Conservation (phyloP, 35 echinoderm and acorn worm species). For the Apostichopus japonicus region DNA sequence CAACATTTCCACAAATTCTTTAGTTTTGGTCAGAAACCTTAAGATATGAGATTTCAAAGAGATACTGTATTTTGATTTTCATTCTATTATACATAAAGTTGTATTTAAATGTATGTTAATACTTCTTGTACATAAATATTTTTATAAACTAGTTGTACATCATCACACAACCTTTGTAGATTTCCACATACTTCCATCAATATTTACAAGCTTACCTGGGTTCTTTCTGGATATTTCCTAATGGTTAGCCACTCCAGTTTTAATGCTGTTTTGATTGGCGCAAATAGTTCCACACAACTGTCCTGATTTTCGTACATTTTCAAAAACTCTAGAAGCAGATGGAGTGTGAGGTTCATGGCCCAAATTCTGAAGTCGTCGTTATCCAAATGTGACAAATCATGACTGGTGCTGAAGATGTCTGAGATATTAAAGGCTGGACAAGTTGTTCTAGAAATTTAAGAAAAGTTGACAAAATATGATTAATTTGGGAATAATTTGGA, state of each 20-base stretch:
- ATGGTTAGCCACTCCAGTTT: slow-evolving; percentile 22
- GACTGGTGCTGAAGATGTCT: slow-evolving; percentile 17
- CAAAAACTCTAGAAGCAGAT: slow-evolving; percentile 70
- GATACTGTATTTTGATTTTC: too few species aligned
- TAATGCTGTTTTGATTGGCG: slow-evolving; percentile 50
- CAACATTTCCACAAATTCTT: too few species aligned
- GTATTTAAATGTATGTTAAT: too few species aligned
- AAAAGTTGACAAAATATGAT: too few species aligned
- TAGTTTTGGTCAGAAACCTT: too few species aligned
- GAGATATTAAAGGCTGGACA: not conserved
- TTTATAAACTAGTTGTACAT: too few species aligned
- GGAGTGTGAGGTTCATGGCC: slow-evolving; percentile 58
- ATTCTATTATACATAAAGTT: too few species aligned
- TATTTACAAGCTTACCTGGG: slow-evolving; percentile 63
- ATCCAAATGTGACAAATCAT: slow-evolving; percentile 52
- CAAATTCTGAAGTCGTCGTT: slow-evolving; percentile 78
- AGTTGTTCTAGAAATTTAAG: not conserved
- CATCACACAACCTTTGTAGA: too few species aligned
- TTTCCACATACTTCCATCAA: not conserved
- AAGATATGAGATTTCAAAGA: too few species aligned
- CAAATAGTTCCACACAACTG: slow-evolving; percentile 82
- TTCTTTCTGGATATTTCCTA: slow-evolving; percentile 60
- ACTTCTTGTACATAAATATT: too few species aligned
- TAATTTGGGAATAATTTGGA: too few species aligned
- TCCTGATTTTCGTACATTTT: slow-evolving; percentile 70